Evolutionary conservation across 2,888 invertebrate genomes (phyloP), one percentile per base, ranked within the genome.

Genomic region (Dermolepida albohirtum): DNA sequence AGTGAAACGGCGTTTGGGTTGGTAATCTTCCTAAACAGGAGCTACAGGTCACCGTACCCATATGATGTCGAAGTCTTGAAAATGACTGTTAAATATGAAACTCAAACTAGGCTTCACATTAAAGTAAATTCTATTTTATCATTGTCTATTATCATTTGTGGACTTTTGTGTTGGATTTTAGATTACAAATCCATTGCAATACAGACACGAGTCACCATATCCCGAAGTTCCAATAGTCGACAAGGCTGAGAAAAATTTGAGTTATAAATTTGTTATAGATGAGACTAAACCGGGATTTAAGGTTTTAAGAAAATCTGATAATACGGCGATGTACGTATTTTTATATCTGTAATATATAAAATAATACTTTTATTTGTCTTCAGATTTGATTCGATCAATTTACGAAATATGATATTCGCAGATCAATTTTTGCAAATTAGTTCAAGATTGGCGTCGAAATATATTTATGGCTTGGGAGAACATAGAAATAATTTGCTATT

Each of bases 391-490:
- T 86, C 90, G 0, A 87, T 88, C 76, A 86, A 86, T 71, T 83
- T 89, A 27, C 89, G 90, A 52, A 91, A 90, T 0, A 85, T 94
- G 67, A 89, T 92, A 49, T 90, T 90, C 69, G 88, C 93, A 0
- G 89, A 94, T 79, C 93, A 93, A 78, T 90, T 93, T 77, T 76
- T 92, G 0, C 93, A 94, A 83, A 79, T 94, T 5, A 88, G 87
- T 57, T 84, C 87, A 4, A 76, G 83, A 47, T 78, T 94, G 12
- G 88, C 91, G 0, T 88, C 91, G 0, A 81, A 85, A 66, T 82
- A 84, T 72, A 83, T 94, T 70, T 94, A 92, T 80, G 95, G 95
- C 0, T 81, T 94, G 22, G 94, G 93, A 0, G 92, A 93, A 79
- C 89, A 90, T 72, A 84, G 89, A 62, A 86, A 87, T 0, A 79